Conservation (phyloP, 1,140 invertebrate species). For the Caerostris extrusa region DNA sequence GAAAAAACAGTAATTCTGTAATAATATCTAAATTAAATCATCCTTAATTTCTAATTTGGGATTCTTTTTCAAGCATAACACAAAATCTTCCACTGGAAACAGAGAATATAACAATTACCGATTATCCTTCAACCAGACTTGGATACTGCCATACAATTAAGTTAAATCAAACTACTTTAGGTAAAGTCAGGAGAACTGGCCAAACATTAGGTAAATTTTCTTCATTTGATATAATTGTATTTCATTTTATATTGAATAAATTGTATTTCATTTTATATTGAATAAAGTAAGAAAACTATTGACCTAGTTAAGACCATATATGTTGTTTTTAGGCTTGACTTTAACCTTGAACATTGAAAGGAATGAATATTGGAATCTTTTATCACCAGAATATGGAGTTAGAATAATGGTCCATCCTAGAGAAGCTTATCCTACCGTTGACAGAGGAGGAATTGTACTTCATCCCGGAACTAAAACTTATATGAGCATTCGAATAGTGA, state of each 20-base stretch:
- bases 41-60: background rate
- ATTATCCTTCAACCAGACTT: slow-evolving; percentile 73
- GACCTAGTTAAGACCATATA: background rate
- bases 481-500: slow-evolving; percentile 78
- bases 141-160: slow-evolving; percentile 76
- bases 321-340: slow-evolving; percentile 72
- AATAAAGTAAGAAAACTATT: background rate
- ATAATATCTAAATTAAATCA: too few species aligned
- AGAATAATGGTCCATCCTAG: slow-evolving; percentile 77
- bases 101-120: slow-evolving; percentile 65
- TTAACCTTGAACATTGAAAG: slow-evolving; percentile 78
- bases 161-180: slow-evolving; percentile 63
- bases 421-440: slow-evolving; percentile 71
- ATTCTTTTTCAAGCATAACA: slow-evolving; percentile 61
- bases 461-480: slow-evolving; percentile 78
- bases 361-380: slow-evolving; percentile 77
- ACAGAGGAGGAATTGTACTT: slow-evolving; percentile 77
- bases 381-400: slow-evolving; percentile 78
- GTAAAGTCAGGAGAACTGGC: slow-evolving; percentile 72
- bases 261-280: too few species aligned
- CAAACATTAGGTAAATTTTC: slow-evolving; percentile 71
- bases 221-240: background rate
- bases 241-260: too few species aligned
- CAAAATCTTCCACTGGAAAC: slow-evolving; percentile 56
- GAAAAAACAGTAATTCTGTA: too few species aligned